These are phyloP conservation scores for Brachyrhaphis roseni DNA, from an alignment of 2,797 vertebrate genomes.

Conservation along the genomic window DNA sequence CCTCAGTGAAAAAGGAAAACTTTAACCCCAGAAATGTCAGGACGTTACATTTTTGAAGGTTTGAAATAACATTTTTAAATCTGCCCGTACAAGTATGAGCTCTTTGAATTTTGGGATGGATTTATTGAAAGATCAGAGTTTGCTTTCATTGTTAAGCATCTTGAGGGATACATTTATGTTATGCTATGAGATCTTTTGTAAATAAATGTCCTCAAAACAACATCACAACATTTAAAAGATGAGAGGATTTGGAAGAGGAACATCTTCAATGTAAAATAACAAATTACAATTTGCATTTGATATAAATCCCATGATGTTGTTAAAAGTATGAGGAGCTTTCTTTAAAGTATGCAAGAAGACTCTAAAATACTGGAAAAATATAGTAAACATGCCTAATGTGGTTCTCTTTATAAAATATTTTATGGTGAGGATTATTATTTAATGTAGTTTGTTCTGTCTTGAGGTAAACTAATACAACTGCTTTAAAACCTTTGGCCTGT, in stretches of 20 bases:
- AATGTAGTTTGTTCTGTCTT: not conserved
- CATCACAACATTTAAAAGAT: not conserved
- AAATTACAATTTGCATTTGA: not conserved
- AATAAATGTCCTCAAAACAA: not conserved
- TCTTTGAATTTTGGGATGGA: not conserved
- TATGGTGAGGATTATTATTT: not conserved
- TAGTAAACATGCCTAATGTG: not conserved
- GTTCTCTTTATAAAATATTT: not conserved
- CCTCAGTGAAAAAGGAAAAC: not conserved
- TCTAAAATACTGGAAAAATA: not conserved
- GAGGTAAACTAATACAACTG: not conserved
- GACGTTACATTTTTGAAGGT: not conserved
- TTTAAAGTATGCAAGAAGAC: not conserved
- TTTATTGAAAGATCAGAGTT: not conserved
- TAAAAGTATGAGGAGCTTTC: not conserved
- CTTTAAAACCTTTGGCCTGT: not conserved
- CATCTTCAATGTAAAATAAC: not conserved
- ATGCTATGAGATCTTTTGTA: not conserved
- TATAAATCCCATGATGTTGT: not conserved
- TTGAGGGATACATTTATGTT: no score
- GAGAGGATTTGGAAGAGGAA: not conserved
- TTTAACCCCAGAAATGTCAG: not conserved
- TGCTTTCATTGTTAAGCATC: not conserved
- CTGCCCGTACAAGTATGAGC: not conserved
- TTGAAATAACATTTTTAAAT: not conserved